Conservation (phyloP, 1,140 invertebrate genomes). For the Steinernema feltiae region DNA sequence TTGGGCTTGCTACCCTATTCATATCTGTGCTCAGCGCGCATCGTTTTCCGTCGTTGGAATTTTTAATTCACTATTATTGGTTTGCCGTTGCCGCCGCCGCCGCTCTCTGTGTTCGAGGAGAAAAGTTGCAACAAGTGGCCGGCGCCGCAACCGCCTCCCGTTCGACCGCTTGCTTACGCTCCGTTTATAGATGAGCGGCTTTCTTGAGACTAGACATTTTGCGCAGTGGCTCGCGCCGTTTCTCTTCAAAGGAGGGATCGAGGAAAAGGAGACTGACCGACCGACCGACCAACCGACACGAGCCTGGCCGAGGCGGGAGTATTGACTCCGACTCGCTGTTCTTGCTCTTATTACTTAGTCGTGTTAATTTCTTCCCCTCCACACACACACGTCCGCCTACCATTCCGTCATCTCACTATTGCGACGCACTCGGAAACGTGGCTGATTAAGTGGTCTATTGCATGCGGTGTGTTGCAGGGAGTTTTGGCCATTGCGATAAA, state of each 20-base stretch:
- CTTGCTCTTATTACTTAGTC: neutral
- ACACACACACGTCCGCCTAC: neutral
- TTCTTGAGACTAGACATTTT: too few relatives aligned
- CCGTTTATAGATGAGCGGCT: neutral
- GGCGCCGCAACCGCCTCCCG: neutral
- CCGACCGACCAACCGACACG: neutral
- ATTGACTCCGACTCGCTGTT: neutral
- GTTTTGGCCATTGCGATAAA: too few relatives aligned
- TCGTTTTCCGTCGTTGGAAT: too few relatives aligned
- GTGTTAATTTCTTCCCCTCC: neutral
- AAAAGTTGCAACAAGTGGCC: neutral
- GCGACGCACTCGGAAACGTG: neutral
- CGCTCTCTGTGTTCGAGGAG: too few relatives aligned
- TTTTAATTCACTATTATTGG: neutral
- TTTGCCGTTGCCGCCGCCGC: too few relatives aligned
- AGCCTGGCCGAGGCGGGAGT: neutral
- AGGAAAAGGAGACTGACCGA: too few relatives aligned
- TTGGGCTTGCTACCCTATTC: neutral
- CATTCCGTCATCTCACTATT: too few relatives aligned
- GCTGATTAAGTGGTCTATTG: neutral
- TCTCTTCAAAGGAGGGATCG: too few relatives aligned
- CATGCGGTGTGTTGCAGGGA: neutral
- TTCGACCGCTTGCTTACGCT: neutral
- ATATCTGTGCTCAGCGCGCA: slow-evolving; percentile 4
- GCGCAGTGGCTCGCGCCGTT: too few relatives aligned